Percentiles rank a stretch among this genome's conserved stretches.
phyloP scores from a whole-genome alignment of 1,140 invertebrate species.

The Drosophila pruinosa region DNA sequence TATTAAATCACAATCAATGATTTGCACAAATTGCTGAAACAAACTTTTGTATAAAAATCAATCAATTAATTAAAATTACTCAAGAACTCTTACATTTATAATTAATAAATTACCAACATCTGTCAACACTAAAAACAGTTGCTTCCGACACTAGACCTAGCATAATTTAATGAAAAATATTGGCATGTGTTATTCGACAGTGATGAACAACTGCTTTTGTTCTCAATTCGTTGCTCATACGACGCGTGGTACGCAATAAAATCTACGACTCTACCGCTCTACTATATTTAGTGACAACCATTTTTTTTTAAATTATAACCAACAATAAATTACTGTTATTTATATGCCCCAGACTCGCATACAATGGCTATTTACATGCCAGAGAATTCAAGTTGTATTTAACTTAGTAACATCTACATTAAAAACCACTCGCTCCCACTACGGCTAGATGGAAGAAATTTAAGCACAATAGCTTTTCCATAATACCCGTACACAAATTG shows the following conservation, averaged over 20 bases:
- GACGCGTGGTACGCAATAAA: neutral
- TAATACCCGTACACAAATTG: conserved; percentile 26
- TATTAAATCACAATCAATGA: too few species aligned
- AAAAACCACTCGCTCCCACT: neutral
- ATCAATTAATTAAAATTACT: too few species aligned
- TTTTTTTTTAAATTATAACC: neutral
- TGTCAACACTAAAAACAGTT: neutral
- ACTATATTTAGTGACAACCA: neutral
- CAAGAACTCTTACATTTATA: too few species aligned
- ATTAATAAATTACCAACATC: too few species aligned
- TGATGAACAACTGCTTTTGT: neutral
- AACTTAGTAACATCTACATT: neutral
- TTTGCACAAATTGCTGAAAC: too few species aligned
- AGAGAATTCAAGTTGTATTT: neutral
- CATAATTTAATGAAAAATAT: neutral
- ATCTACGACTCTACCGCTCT: neutral
- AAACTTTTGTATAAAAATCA: too few species aligned
- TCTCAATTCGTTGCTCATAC: neutral
- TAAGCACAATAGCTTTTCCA: conserved; percentile 37
- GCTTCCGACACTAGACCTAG: too few species aligned
- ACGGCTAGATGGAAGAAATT: conserved; percentile 15
- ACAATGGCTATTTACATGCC: neutral
- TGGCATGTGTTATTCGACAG: neutral
- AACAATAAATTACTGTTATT: conserved; percentile 21
- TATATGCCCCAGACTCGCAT: neutral